phyloP scores from a whole-genome alignment of 2,888 invertebrate species.

The Spilosoma lubricipeda region DNA sequence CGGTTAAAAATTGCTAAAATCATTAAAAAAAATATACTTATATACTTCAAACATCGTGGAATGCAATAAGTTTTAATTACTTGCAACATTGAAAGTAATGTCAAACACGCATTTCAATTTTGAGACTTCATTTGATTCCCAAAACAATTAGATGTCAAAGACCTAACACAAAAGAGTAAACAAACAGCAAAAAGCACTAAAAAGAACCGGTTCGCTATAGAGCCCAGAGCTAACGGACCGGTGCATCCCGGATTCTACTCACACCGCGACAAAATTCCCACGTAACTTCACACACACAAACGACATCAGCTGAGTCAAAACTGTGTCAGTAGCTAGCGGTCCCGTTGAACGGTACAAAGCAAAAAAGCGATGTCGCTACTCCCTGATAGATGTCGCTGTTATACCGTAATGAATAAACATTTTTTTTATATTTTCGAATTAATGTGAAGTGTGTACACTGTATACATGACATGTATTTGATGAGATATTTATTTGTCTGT shows the following conservation, averaged over 20 bases:
- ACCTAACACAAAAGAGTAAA: constrained; percentile 53
- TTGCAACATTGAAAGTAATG: constrained; percentile 6
- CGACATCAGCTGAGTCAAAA: constrained; percentile 79
- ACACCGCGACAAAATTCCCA: constrained; percentile 60
- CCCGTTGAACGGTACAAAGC: constrained; percentile 70
- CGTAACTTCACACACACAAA: constrained; percentile 56
- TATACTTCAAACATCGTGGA: too few species aligned
- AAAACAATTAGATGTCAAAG: constrained; percentile 50
- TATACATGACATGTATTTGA: constrained; percentile 5
- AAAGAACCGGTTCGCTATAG: constrained; percentile 57
- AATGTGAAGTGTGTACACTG: constrained; percentile 15
- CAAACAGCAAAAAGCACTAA: constrained; percentile 54
- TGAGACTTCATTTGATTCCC: constrained; percentile 14
- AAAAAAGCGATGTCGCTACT: constrained; percentile 68
- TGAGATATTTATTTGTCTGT: constrained; percentile 35
- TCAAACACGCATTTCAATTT: constrained; percentile 7
- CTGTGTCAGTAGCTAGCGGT: constrained; percentile 81
- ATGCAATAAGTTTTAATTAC: neutral
- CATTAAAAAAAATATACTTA: neutral
- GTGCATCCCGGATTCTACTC: constrained; percentile 71
- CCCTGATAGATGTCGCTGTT: constrained; percentile 73
- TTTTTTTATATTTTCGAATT: constrained; percentile 21
- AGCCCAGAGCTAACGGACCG: constrained; percentile 67
- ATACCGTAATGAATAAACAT: constrained; percentile 32
- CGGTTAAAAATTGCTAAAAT: neutral